These are phyloP conservation scores for Thrips palmi DNA, from an alignment of 1,140 invertebrate species.

Conservation along the genomic window DNA sequence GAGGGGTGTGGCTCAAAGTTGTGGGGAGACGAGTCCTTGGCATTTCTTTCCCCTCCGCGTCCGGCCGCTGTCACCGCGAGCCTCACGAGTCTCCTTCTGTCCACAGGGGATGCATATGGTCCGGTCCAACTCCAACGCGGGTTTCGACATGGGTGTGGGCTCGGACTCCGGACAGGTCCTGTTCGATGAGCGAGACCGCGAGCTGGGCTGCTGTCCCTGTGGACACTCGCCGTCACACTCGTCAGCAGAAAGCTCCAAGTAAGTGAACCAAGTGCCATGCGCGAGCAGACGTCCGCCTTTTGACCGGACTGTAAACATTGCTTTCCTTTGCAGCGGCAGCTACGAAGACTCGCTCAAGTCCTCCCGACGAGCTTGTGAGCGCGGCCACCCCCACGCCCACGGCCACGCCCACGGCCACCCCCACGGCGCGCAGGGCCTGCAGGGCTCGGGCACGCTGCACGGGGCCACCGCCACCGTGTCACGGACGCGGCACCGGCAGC, in stretches of 20 bases:
- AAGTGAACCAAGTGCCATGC: slow-evolving; percentile 17
- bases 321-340: slow-evolving; percentile 28
- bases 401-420: too few relatives aligned
- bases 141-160: too few relatives aligned
- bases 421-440: too few relatives aligned
- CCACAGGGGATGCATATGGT: too few relatives aligned
- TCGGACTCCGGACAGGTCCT: too few relatives aligned
- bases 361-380: background rate
- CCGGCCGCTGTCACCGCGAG: slow-evolving; percentile 59
- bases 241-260: slow-evolving; percentile 50
- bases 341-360: slow-evolving; percentile 45
- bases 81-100: slow-evolving; percentile 19
- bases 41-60: slow-evolving; percentile 58
- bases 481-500: too few relatives aligned
- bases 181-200: too few relatives aligned
- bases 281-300: slow-evolving; percentile 13
- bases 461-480: too few relatives aligned
- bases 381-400: too few relatives aligned
- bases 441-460: too few relatives aligned
- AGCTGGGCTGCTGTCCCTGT: slow-evolving; percentile 36
- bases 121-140: too few relatives aligned
- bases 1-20: slow-evolving; percentile 3
- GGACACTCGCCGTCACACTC: slow-evolving; percentile 43
- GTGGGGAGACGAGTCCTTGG: slow-evolving; percentile 51
- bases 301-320: too few relatives aligned